These are phyloP conservation scores for Oxyura jamaicensis DNA, from an alignment of 2,113 vertebrate species.

Conservation along the genomic window DNA sequence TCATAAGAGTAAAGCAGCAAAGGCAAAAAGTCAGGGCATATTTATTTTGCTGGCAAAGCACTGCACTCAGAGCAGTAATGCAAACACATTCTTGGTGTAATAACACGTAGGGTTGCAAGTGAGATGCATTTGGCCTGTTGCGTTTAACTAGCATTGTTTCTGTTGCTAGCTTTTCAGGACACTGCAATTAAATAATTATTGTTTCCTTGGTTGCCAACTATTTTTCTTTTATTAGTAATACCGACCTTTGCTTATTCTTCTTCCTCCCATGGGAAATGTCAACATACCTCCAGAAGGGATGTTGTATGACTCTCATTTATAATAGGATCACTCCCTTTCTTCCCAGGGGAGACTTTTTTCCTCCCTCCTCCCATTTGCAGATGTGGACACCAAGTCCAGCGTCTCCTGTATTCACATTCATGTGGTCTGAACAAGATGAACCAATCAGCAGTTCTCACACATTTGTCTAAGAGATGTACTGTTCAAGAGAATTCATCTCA, in stretches of 20 bases:
- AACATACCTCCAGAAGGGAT: slow-evolving; percentile 53
- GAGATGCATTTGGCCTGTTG: background rate
- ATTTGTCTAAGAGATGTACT: slow-evolving; percentile 4
- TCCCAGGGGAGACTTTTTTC: slow-evolving; percentile 34
- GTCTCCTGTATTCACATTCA: slow-evolving; percentile 43
- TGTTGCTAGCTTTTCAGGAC: slow-evolving; percentile 48
- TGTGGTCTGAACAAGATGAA: slow-evolving; percentile 23
- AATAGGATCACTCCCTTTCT: slow-evolving; percentile 55
- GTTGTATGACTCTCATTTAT: slow-evolving; percentile 54
- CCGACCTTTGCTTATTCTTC: slow-evolving; percentile 55
- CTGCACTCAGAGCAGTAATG: background rate
- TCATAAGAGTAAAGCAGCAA: background rate
- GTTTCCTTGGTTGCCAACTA: slow-evolving; percentile 44
- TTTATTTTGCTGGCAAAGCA: background rate
- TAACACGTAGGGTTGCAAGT: background rate
- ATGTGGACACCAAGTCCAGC: slow-evolving; percentile 17
- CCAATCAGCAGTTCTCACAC: slow-evolving; percentile 55
- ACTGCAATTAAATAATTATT: slow-evolving; percentile 53
- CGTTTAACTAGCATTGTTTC: slow-evolving; percentile 11
- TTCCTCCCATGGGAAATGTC: slow-evolving; percentile 71
- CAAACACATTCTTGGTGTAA: background rate
- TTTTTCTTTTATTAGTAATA: slow-evolving; percentile 67
- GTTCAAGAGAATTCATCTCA: slow-evolving; percentile 28
- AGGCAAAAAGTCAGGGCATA: slow-evolving; percentile 1
- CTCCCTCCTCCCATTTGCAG: background rate